Conservation (phyloP, 1,140 invertebrate genomes). For the Temnothorax curvispinosus region DNA sequence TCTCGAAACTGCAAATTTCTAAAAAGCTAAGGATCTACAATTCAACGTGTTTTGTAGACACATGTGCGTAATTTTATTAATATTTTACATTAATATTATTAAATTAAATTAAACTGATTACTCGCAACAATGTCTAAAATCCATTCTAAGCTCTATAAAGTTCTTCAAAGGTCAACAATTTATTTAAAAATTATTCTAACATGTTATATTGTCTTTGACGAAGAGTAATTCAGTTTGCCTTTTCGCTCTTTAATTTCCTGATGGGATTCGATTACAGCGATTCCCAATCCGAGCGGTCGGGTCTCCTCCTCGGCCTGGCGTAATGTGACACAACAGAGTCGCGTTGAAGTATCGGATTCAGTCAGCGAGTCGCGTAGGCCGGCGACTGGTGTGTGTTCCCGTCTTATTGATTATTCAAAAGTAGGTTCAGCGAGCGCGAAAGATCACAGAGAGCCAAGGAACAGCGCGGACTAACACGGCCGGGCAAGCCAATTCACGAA, state of each 20-base stretch:
- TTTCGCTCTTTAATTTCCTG: neutral
- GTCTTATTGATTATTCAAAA: slow-evolving; percentile 60
- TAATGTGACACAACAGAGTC: slow-evolving; percentile 21
- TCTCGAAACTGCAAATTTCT: neutral
- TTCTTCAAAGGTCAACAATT: neutral
- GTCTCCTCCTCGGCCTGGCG: neutral
- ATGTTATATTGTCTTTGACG: neutral
- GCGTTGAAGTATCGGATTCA: slow-evolving; percentile 9
- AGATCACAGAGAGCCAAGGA: neutral
- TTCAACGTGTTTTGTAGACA: neutral
- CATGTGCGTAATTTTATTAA: neutral
- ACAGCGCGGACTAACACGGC: neutral
- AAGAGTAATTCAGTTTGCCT: neutral
- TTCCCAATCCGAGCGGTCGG: neutral
- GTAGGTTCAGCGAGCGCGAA: slow-evolving; percentile 41
- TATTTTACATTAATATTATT: slow-evolving; percentile 4
- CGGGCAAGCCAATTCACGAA: slow-evolving; percentile 28
- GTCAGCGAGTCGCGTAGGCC: slow-evolving; percentile 3
- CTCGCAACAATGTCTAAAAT: neutral
- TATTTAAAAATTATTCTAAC: neutral
- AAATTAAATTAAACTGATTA: neutral
- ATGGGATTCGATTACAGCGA: neutral
- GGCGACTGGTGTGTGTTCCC: neutral
- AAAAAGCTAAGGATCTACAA: neutral
- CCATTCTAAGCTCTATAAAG: neutral